Conservation (phyloP, 2,797 vertebrate species). For the Syngnathus acus region DNA sequence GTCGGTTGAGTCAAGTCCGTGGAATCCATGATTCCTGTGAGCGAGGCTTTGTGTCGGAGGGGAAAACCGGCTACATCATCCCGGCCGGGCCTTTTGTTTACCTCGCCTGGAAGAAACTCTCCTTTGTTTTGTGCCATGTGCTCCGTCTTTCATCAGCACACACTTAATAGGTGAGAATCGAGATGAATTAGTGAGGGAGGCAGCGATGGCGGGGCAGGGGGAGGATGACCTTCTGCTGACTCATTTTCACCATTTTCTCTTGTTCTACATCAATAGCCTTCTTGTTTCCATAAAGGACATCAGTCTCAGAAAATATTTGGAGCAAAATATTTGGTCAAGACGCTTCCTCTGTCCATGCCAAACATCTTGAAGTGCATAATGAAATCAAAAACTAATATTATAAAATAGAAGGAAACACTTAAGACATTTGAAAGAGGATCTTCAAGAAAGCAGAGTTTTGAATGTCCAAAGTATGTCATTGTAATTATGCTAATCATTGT, state of each 20-base stretch:
- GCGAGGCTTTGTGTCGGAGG: constrained; percentile 57
- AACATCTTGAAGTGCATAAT: background rate
- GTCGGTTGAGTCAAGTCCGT: constrained; percentile 54
- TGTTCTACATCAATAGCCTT: background rate
- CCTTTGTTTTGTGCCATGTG: constrained; percentile 37
- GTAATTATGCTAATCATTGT: too few species aligned
- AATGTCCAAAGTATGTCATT: too few species aligned
- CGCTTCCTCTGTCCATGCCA: background rate
- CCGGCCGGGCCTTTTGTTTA: constrained; percentile 42
- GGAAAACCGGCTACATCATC: constrained; percentile 69
- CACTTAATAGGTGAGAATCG: constrained; percentile 1
- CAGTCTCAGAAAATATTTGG: background rate
- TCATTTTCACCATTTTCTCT: background rate
- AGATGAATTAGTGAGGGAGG: constrained; percentile 23
- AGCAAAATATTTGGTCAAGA: background rate
- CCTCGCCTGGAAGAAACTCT: constrained; percentile 29
- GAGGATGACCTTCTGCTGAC: constrained; percentile 3
- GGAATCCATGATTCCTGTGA: constrained; percentile 65
- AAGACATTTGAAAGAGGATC: too few species aligned
- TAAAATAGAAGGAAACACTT: background rate
- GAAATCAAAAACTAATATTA: background rate
- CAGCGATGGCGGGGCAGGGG: constrained; percentile 6
- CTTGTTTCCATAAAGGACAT: background rate
- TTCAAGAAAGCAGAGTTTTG: too few species aligned
- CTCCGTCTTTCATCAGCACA: constrained; percentile 35